Percentiles rank a stretch among this genome's conserved stretches.
Evolutionary conservation across 2,797 vertebrate genomes (phyloP).

Genomic region (Propithecus deckenii): DNA sequence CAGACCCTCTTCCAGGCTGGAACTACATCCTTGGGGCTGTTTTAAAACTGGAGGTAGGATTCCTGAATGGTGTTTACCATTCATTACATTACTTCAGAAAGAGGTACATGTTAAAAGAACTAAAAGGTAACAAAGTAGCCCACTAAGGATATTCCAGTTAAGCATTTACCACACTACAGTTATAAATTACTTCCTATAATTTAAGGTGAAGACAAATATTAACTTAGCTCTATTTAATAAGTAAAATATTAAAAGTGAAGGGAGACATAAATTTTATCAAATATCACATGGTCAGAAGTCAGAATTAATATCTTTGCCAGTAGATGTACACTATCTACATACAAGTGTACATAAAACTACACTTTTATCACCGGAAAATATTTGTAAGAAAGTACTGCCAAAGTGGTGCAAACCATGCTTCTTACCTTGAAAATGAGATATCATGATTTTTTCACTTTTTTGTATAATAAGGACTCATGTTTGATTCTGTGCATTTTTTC

Average conservation of each 20-base stretch:
- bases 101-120: neutral
- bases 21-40: neutral
- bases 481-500: conserved; percentile 28
- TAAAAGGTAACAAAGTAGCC: neutral
- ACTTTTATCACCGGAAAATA: neutral
- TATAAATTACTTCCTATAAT: conserved; percentile 15
- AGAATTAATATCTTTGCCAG: neutral
- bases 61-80: neutral
- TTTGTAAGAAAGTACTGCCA: neutral
- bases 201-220: conserved; percentile 47
- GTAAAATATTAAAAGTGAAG: neutral
- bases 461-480: neutral
- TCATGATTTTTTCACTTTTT: neutral
- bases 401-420: neutral
- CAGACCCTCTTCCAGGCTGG: neutral
- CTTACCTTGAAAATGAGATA: conserved; percentile 21
- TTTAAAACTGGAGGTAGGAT: neutral
- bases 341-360: neutral
- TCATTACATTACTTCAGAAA: neutral
- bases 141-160: neutral
- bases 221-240: conserved; percentile 29
- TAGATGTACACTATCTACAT: neutral
- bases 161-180: conserved; percentile 20
- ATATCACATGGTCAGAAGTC: neutral
- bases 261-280: neutral